Base-by-base conservation (phyloP, 2,888 invertebrate species). In the Dasysyrphus albostriatus region DNA sequence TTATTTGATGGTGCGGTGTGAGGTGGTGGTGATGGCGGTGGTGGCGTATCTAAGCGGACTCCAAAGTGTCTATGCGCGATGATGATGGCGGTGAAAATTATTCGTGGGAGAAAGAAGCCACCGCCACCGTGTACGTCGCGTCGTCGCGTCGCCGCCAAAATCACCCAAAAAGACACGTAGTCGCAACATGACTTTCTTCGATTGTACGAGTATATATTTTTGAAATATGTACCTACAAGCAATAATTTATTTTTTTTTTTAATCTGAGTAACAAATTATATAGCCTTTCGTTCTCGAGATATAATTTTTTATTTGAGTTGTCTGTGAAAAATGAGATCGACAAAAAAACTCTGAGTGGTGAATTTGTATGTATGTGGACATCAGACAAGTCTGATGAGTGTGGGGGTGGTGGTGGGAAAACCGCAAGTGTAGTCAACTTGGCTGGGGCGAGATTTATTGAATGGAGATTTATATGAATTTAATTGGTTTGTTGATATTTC, bases 401-500 rank as follows among this genome's bases (percentile, higher is more conserved):
- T 44, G 72, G 84, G 65, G 49, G 75, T 37, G 32, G 75, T 37
- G 32, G 47, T 14, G 16, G 9, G 16, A 10, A 47, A 72, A 54
- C 44, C 54, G 44, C 74, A 44, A 51, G 37, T 47, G 58, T 42
- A 84, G 84, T 80, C 76, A 76, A 76, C 54, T 67, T 72, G 80
- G 76, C 84, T 80, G 76, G 49, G 69, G 12, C 47, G 69, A 34
- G 59, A 74, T 77, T 56, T 14, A 69, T 69, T 69, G 37, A 24
- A 69, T 69, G n/a, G n/a, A 72, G 72, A 83, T 79, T 87, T 83
- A 87, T 87, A 51, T 63, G 70, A 24, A 72, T 87, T 87, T 87
- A 87, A 87, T 87, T 79, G 87, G 70, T 72, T 67, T 87, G 59
- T 69, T 85, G 77, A 82, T 82, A 81, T 82, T 82, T 74, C 72